phyloP scores from a whole-genome alignment of 1,140 invertebrate genomes.

The Drosophila murphyi region DNA sequence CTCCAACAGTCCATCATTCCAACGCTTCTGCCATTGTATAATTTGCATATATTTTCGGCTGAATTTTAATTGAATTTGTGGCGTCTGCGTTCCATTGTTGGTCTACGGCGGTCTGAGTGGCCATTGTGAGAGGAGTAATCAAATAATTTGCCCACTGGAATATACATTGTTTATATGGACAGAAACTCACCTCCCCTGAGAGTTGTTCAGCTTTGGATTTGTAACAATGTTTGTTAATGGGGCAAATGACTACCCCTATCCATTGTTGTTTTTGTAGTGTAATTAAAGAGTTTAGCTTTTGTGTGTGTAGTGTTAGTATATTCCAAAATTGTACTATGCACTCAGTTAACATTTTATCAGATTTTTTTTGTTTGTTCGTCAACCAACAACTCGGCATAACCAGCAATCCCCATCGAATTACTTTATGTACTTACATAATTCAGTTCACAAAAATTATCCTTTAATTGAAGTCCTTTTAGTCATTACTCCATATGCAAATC shows the following conservation, averaged over 20 bases:
- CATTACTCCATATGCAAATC: not conserved
- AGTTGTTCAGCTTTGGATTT: not conserved
- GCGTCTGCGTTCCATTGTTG: conserved; percentile 58
- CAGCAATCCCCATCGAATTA: not conserved
- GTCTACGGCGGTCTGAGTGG: conserved; percentile 3
- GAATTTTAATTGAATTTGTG: conserved; percentile 81
- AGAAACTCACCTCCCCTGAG: not conserved
- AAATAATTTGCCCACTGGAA: conserved; percentile 62
- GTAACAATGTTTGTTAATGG: not conserved
- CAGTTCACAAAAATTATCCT: not conserved
- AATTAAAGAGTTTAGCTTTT: not conserved
- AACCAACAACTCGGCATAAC: too few relatives aligned
- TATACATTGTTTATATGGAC: conserved; percentile 55
- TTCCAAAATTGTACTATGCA: not conserved
- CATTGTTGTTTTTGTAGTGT: not conserved
- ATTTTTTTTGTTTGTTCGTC: too few relatives aligned
- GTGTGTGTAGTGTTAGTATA: not conserved
- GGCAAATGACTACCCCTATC: not conserved
- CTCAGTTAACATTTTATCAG: too few relatives aligned
- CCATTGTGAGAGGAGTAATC: conserved; percentile 19
- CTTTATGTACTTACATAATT: not conserved
- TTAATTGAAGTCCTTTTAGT: not conserved
- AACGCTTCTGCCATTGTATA: conserved; percentile 68
- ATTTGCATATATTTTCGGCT: conserved; percentile 79
- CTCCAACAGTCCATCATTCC: conserved; percentile 49